Evolutionary conservation across 2,888 invertebrate genomes (phyloP), one percentile per base, ranked within the genome.

Genomic region (Dermolepida albohirtum): DNA sequence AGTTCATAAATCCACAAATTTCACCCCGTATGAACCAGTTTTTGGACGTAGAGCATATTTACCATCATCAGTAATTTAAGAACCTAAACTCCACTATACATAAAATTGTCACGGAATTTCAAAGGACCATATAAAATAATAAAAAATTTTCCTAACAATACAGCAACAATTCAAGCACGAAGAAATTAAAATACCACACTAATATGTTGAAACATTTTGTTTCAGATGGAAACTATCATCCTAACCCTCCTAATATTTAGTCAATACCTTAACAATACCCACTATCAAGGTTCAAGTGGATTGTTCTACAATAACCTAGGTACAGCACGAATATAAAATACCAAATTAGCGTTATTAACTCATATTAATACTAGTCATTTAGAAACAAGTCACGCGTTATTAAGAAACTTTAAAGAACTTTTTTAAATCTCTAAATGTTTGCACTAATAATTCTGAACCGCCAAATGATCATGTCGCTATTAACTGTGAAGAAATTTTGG

Each of bases 11-110:
- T 29, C 29, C 6, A 29, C 29, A 4, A 29, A 29, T 29, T 29
- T 29, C 29, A 29, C 5, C 29, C 29, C 78, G n/a, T 76, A 75
- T 51, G 76, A 78, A 73, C 50, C 78, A 50, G 52, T 78, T 10
- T 77, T 76, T 66, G 77, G 77, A 43, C 44, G 67, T 41, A 71
- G 72, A 43, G 72, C 64, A 34, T 70, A 72, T 70, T 67, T 74
- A 64, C 73, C 52, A 11, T 70, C 68, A 2, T 73, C 71, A 62
- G 69, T 57, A 51, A 74, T 8, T 29, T 16, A 40, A 41, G 55
- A 55, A 55, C 17, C 55, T 5, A 29, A 29, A 29, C 6, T 29
- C 29, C 29, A n/a, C 12, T 41, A 55, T 34, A 27, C 50, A 1
- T 50, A 50, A 0, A 11, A 50, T 6, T 4, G 6, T 29, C 6